Evolutionary conservation across 2,113 vertebrate genomes (phyloP).

Genomic region (Chaetorhynchus papuensis): DNA sequence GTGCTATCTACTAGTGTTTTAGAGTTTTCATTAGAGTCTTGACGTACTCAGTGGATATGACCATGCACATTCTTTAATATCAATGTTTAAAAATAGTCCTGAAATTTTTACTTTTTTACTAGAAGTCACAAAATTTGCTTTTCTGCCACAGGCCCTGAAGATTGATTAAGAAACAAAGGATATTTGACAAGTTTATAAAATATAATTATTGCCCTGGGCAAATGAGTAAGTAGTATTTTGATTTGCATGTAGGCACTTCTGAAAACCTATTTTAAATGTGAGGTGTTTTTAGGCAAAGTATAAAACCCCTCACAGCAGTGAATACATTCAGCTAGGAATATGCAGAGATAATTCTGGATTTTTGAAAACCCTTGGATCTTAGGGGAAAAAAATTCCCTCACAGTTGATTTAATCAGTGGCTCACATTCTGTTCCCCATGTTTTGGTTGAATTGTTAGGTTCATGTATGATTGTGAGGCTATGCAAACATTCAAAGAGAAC

Average conservation of each 20-base stretch:
- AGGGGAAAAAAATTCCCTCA: too few species aligned
- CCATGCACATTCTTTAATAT: neutral
- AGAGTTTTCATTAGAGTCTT: neutral
- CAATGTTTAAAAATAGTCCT: neutral
- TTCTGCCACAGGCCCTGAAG: neutral
- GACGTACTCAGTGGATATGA: neutral
- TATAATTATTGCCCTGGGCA: neutral
- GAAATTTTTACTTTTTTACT: neutral
- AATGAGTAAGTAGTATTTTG: conserved; percentile 2
- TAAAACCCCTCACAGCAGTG: neutral
- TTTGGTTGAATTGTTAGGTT: neutral
- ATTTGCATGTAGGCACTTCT: neutral
- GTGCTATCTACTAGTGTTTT: neutral
- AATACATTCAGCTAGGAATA: neutral
- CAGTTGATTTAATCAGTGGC: neutral
- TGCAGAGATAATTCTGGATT: neutral
- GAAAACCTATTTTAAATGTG: neutral
- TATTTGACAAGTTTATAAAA: conserved; percentile 19
- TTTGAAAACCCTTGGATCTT: neutral
- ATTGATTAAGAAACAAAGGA: neutral
- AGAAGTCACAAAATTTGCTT: neutral
- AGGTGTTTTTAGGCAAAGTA: neutral
- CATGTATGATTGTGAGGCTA: neutral
- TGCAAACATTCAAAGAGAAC: neutral
- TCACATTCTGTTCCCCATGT: fast-evolving